Percentiles rank a stretch among this genome's conserved stretches.
Conservation (phyloP, 1,140 invertebrate genomes). For the Apocrypta bakeri region DNA sequence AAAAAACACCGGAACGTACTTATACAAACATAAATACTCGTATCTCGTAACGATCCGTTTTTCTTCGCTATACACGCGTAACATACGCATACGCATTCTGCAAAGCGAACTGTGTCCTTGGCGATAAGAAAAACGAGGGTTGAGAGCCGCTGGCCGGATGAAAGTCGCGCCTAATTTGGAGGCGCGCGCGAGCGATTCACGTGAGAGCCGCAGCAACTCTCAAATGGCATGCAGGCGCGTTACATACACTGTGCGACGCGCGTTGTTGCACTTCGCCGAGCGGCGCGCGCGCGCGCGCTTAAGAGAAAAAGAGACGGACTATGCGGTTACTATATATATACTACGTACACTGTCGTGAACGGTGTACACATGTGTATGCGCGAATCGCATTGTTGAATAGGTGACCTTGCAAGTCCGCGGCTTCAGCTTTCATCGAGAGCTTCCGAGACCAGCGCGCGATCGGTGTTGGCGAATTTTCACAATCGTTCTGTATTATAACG, state of each 20-base stretch:
- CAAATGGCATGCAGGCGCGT: constrained; percentile 48
- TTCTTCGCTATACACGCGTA: no score
- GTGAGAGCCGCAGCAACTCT: constrained; percentile 62
- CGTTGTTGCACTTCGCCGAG: not conserved
- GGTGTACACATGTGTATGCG: not conserved
- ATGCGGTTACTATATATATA: no score
- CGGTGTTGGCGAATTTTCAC: no score
- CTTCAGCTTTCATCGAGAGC: constrained; percentile 41
- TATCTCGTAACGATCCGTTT: no score
- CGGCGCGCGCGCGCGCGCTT: not conserved
- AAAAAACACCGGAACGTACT: no score
- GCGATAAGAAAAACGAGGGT: not conserved
- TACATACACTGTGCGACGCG: no score
- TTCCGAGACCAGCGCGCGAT: not conserved
- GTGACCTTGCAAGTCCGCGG: constrained; percentile 29
- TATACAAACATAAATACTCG: no score
- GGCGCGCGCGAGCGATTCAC: constrained; percentile 59
- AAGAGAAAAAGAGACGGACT: not conserved
- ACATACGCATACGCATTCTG: not conserved
- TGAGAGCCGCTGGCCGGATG: constrained; percentile 63
- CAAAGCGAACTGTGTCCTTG: not conserved
- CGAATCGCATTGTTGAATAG: constrained; percentile 35
- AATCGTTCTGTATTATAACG: no score
- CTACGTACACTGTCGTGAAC: no score
- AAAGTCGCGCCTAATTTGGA: constrained; percentile 70